phyloP scores from a whole-genome alignment of 2,888 invertebrate genomes.

The Mesoligia furuncula region DNA sequence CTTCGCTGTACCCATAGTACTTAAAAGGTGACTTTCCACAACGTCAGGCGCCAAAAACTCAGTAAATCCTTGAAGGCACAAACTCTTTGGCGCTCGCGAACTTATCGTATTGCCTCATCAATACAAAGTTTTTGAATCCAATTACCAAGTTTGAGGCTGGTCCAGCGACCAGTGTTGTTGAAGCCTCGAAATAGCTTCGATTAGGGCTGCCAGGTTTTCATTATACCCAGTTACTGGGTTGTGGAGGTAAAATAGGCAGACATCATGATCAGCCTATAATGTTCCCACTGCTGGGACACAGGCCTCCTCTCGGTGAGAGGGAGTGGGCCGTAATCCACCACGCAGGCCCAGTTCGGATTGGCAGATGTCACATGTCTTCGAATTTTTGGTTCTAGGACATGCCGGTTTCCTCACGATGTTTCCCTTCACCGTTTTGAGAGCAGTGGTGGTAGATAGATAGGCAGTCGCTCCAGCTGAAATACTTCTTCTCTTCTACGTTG shows the following conservation, averaged over 20 bases:
- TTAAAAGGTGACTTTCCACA: neutral
- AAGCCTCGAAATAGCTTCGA: conserved; percentile 34
- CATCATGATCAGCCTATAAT: no score
- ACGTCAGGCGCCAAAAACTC: conserved; percentile 27
- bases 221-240: neutral
- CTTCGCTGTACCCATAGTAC: neutral
- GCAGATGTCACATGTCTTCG: no score
- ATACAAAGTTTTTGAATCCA: conserved; percentile 68
- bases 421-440: no score
- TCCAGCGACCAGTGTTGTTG: conserved; percentile 38
- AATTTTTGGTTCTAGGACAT: no score
- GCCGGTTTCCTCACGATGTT: no score
- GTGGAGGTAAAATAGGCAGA: neutral
- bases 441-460: neutral
- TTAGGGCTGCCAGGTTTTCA: conserved; percentile 33
- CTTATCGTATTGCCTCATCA: conserved; percentile 64
- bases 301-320: no score
- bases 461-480: neutral
- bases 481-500: neutral
- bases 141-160: conserved; percentile 65
- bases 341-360: no score
- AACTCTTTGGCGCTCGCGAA: conserved; percentile 52
- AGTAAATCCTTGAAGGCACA: conserved; percentile 53
- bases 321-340: no score
- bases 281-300: no score